Percentiles rank a stretch among this genome's conserved stretches.
Conservation (phyloP, 2,113 vertebrate genomes). For the pig (Sus scrofa) region T2T-Sscrofa CM000830.6:50409501-50410000, state of each 20-base stretch:
- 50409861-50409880: neutral
- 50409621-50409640: slow-evolving; percentile 5
- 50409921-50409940: neutral
- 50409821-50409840: neutral
- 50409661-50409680: neutral
- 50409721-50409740: neutral
- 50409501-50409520: too few species aligned
- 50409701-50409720: neutral
- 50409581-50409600: neutral
- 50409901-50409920: neutral
- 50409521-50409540: too few species aligned
- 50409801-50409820: neutral
- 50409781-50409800: neutral
- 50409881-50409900: neutral
- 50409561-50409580: too few species aligned
- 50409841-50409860: neutral
- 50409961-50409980: neutral
- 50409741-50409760: neutral
- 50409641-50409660: neutral
- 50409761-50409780: neutral
- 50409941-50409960: neutral
- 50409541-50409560: too few species aligned
- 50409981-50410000: neutral
- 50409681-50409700: neutral
- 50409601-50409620: neutral